phyloP scores from a whole-genome alignment of 2,113 vertebrate genomes.

The Vidua chalybeata region DNA sequence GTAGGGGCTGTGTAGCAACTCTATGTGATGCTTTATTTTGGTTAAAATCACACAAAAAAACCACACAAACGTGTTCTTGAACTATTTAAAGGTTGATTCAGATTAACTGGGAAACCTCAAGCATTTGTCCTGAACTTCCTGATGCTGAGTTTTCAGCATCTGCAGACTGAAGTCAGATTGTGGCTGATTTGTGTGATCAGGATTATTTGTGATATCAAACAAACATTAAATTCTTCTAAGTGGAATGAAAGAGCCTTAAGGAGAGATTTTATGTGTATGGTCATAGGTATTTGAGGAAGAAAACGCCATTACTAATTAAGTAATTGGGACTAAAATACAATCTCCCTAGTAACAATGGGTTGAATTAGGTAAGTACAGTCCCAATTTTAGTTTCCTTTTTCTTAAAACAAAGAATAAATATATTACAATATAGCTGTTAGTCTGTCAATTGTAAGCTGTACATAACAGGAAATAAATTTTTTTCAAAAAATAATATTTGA shows the following conservation, averaged over 20 bases:
- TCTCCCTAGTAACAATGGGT: neutral
- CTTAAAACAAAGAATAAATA: neutral
- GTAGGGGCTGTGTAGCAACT: rapidly evolving
- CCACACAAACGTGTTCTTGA: neutral
- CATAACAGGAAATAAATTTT: neutral
- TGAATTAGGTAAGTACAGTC: neutral
- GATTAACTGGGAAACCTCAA: neutral
- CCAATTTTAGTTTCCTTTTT: neutral
- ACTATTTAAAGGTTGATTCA: neutral
- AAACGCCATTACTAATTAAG: neutral
- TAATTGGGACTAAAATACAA: neutral
- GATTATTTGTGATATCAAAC: neutral
- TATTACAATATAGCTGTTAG: neutral
- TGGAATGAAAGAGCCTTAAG: neutral
- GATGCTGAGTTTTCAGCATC: neutral
- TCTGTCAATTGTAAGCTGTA: neutral
- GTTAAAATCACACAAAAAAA: neutral
- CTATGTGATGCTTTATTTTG: neutral
- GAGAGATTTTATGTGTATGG: neutral
- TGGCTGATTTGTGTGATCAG: neutral
- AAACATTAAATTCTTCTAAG: neutral
- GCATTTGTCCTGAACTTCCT: neutral
- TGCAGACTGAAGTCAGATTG: neutral
- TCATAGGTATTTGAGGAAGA: neutral
- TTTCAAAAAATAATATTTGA: neutral